Evolutionary conservation across 2,888 invertebrate species (phyloP), one percentile per base, ranked within the genome.

Genomic region (Tortricodes alternella): DNA sequence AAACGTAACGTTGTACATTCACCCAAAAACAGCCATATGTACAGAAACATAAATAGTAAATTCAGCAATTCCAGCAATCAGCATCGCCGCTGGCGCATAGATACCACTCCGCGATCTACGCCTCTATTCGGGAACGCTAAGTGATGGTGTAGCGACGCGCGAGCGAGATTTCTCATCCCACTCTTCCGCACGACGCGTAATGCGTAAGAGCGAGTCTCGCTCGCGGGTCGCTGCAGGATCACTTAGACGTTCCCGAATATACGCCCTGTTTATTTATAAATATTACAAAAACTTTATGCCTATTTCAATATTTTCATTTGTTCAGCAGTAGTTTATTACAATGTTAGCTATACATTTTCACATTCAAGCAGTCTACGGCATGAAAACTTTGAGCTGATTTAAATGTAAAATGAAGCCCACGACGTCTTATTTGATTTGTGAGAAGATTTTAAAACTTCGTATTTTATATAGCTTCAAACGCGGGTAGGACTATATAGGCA

Each of bases 361-460:
- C 24, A 48, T 48, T 53, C 41, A 24, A 23, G 15, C 24, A 34
- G 32, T 34, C 41, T 32, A 21, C 29, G 29, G 38, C 46, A 38
- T 53, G 38, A 32, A 51, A 53, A 53, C 39, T 46, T 53, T 18
- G n/a, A 32, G 13, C 48, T 53, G 29, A 53, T 53, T 53, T 53
- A 53, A 53, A 53, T 53, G 46, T 55, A 55, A 48, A 48, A 55
- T 48, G 46, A 41, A 48, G 27, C 15, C 34, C 19, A 41, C 35
- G 24, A 21, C 34, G 41, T 21, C 24, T 49, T 43, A 49, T 55
- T 49, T 55, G 35, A 49, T 55, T 49, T 43, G 41, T 34, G 38
- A 39, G 48, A 43, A 43, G 35, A 53, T 55, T 48, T 55, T 55
- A 37, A 15, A 49, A 49, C 43, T 55, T 55, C 19, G 55, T 35